Conservation (phyloP, 2,113 vertebrate species). For the Lynx canadensis region DNA sequence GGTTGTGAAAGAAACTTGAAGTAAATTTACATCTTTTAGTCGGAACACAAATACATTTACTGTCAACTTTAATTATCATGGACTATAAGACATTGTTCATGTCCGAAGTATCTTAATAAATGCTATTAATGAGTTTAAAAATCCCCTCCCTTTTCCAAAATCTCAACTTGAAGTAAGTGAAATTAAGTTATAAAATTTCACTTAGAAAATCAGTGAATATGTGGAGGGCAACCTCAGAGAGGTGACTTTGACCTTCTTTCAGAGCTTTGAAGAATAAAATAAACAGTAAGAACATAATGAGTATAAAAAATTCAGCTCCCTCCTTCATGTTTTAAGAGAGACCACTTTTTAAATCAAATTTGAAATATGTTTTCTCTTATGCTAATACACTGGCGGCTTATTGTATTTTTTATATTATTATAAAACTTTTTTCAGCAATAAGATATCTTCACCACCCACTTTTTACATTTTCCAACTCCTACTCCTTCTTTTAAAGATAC, state of each 20-base stretch:
- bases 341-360: neutral
- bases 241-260: neutral
- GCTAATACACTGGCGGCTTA: neutral
- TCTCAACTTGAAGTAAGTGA: conserved; percentile 40
- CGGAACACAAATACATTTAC: conserved; percentile 60
- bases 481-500: neutral
- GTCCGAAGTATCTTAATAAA: conserved; percentile 62
- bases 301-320: neutral
- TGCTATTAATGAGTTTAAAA: conserved; percentile 69
- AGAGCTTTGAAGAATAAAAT: conserved; percentile 15
- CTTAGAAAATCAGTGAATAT: conserved; percentile 61
- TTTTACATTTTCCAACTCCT: neutral
- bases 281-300: neutral
- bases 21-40: conserved; percentile 66
- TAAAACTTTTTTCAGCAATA: neutral
- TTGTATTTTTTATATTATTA: neutral
- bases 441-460: neutral
- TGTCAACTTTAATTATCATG: conserved; percentile 67
- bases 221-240: conserved; percentile 12
- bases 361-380: neutral
- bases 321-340: neutral
- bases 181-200: conserved; percentile 62
- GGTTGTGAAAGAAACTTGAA: neutral
- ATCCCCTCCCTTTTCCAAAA: conserved; percentile 29
- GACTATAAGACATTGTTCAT: conserved; percentile 49